These are phyloP conservation scores for Channa argus DNA, from an alignment of 2,113 vertebrate genomes.

Conservation along the genomic window DNA sequence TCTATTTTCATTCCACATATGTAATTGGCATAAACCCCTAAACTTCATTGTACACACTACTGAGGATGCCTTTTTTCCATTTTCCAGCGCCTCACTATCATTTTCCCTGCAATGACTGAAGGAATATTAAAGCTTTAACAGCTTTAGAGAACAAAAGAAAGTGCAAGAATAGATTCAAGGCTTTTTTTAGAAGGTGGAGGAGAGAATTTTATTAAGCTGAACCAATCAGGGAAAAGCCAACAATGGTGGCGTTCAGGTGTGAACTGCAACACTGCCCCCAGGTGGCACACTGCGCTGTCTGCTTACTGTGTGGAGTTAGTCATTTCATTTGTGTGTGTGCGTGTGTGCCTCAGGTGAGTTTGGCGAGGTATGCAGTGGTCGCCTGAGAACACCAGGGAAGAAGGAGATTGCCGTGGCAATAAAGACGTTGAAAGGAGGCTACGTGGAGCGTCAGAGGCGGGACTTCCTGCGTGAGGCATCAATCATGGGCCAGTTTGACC, in stretches of 20 bases:
- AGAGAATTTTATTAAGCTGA: conserved; percentile 53
- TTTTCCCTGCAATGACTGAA: conserved; percentile 35
- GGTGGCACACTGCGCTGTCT: conserved; percentile 45
- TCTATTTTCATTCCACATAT: conserved; percentile 45
- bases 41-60: conserved; percentile 5
- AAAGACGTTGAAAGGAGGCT: conserved; percentile 94
- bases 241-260: conserved; percentile 27
- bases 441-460: conserved; percentile 91
- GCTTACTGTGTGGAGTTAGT: background rate
- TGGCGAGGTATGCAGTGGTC: conserved; percentile 95
- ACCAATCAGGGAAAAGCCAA: conserved; percentile 43
- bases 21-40: conserved; percentile 21
- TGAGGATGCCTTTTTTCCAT: conserved; percentile 15
- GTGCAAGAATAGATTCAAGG: conserved; percentile 40
- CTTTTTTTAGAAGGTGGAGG: conserved; percentile 35
- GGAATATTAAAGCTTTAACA: conserved; percentile 51
- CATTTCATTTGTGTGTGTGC: background rate
- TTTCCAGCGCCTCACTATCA: conserved; percentile 39
- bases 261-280: conserved; percentile 78
- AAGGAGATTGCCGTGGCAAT: conserved; percentile 97
- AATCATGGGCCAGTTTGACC: conserved; percentile 97
- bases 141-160: conserved; percentile 60
- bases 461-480: conserved; percentile 96
- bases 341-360: conserved; percentile 88
- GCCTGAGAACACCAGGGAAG: conserved; percentile 92